Base-by-base conservation (phyloP, 2,888 invertebrate species). In the Allygus modestus region DNA sequence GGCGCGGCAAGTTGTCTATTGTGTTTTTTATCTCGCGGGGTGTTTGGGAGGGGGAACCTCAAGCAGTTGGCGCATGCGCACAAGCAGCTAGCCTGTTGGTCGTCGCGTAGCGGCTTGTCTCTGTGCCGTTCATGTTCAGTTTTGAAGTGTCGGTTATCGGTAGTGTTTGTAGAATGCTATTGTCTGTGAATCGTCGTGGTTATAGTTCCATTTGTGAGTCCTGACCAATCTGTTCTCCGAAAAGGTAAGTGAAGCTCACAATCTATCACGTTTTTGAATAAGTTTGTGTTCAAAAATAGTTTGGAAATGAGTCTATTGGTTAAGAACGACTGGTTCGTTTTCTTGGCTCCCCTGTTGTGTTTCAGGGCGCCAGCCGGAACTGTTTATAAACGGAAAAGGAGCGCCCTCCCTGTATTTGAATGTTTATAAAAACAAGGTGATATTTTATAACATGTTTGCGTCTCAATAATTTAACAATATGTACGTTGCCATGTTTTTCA, bases 151-250 rank as follows among this genome's bases (percentile, higher is more conserved):
- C 20, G 20, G 54, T 23, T 54, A 2, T 20, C 20, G 54, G 20
- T 11, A 20, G 20, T 54, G 54, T 54, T 23, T 15, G 54, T 54
- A 54, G 54, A 54, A 54, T 54, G 54, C 20, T 23, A 54, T 54
- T 54, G 20, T 54, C 54, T 54, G 54, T 54, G 54, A 54, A 54
- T 54, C 54, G 23, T 23, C 23, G 54, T 54, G 20, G 20, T 20
- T 54, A 20, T 20, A 54, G 54, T 54, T 54, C 20, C 54, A 54
- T 54, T 54, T 54, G 54, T 54, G 54, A 54, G 23, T 54, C 54
- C 23, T 54, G 54, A 54, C 54, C 20, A 20, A 23, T n/a, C 20
- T 20, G 20, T 7, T 23, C 23, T 54, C 20, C 54, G 23, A 54
- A 20, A 54, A 54, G 54, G 54, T 54, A 23, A 23, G 54, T 54